phyloP scores from a whole-genome alignment of 30 jellyfish, hydroid and myxozoan genomes.

The Kudoa iwatai region DNA sequence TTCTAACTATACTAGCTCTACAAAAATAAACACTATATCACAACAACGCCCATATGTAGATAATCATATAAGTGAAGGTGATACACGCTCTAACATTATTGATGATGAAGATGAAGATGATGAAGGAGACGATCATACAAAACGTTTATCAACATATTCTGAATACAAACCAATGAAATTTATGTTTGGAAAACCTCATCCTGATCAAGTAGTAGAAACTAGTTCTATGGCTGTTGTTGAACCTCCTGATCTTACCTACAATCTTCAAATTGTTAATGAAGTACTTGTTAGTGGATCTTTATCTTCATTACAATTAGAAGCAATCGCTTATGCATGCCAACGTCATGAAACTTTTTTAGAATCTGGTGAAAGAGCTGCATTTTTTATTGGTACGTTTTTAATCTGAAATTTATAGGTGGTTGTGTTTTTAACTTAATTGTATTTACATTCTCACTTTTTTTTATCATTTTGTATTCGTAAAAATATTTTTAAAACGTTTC shows the following conservation, averaged over 20 bases:
- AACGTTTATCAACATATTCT: no score
- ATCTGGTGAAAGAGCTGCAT: constrained; percentile 82
- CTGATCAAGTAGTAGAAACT: constrained; percentile 90
- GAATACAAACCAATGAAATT: not conserved
- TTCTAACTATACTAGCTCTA: no score
- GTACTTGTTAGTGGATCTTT: constrained; percentile 12
- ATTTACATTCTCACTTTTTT: no score
- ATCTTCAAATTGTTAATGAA: constrained; percentile 18
- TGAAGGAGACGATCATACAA: not conserved
- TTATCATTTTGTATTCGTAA: no score
- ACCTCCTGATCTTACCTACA: constrained; percentile 95
- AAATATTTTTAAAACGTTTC: no score
- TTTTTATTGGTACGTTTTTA: constrained; percentile 22
- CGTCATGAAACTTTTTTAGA: constrained; percentile 61
- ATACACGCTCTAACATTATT: no score
- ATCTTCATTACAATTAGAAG: constrained; percentile 80
- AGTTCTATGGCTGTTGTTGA: constrained; percentile 93
- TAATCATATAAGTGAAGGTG: no score
- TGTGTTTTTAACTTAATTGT: no score
- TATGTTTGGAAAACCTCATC: constrained; percentile 34
- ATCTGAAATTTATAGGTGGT: not conserved
- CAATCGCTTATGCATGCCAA: constrained; percentile 87
- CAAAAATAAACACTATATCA: no score
- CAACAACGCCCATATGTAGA: no score
- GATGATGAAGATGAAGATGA: not conserved